Evolutionary conservation across 2,113 vertebrate genomes (phyloP), one percentile per base, ranked within the genome.

Genomic region (Asarcornis scutulata): DNA sequence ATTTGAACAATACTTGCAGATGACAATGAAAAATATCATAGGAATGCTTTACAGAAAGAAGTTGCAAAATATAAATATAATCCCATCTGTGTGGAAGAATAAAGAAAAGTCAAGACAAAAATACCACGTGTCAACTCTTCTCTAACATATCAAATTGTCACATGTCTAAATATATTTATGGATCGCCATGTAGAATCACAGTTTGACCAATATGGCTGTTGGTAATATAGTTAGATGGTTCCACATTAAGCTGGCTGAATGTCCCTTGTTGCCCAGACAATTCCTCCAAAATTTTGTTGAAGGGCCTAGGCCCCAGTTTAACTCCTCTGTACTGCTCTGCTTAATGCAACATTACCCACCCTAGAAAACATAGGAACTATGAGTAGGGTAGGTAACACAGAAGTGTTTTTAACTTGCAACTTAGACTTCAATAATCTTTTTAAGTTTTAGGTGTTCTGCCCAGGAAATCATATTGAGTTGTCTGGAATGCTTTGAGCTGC

Each of bases 401-500:
- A 63, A 67, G 46, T 16, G 17, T 20, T 77, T 77, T 36, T 55
- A 60, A 92, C 60, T 85, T 85, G 44, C 53, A 80, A 40, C 29
- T 91, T 69, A 85, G 44, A 36, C 50, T 32, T 59, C 9, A 34
- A 15, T 64, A 72, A 92, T 89, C 75, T 56, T 84, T 93, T 79
- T 76, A 79, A 91, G 44, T 79, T 83, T 96, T 66, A 95, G 77
- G 74, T 79, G 42, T 58, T 93, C 58, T 64, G 74, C 71, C 50
- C 11, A 60, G 58, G 21, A 82, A 92, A 76, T 53, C 66, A 62
- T 66, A 79, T 89, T 89, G 75, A 73, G 78, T 69, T 89, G 32
- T 76, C 81, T 79, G n/a, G 38, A 36, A 72, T 44, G 67, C 60
- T 90, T 87, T 73, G 84, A 95, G 89, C 89, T 68, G 67, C 77